These are phyloP conservation scores for Agapetus fuscipes DNA, from an alignment of 2,888 invertebrate genomes.

Conservation along the genomic window DNA sequence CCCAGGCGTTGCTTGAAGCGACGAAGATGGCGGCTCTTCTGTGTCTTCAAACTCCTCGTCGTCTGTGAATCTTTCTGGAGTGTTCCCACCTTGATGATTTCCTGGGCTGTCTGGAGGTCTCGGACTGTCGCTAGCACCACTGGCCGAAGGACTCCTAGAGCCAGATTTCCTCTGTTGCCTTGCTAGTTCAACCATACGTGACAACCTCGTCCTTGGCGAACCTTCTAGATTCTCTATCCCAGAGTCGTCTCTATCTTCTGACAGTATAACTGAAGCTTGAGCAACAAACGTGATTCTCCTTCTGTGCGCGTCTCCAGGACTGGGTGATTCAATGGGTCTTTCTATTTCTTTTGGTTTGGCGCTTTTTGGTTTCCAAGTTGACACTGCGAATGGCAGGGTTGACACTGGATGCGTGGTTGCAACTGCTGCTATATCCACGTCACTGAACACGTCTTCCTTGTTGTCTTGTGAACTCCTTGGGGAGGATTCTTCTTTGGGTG, in stretches of 20 bases:
- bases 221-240: conserved; percentile 20
- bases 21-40: conserved; percentile 30
- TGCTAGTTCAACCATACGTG: conserved; percentile 43
- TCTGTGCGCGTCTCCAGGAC: conserved; percentile 37
- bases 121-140: conserved; percentile 16
- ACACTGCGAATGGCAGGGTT: conserved; percentile 44
- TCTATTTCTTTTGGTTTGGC: conserved; percentile 31
- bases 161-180: conserved; percentile 38
- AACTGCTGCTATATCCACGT: conserved; percentile 35
- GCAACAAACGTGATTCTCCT: conserved; percentile 46
- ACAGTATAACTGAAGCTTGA: conserved; percentile 41
- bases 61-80: conserved; percentile 9
- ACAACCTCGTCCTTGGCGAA: conserved; percentile 36
- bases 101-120: neutral
- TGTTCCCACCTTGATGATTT: neutral
- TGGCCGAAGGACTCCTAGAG: conserved; percentile 34
- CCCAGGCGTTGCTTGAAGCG: no score
- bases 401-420: conserved; percentile 37
- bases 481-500: neutral
- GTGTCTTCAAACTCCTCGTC: conserved; percentile 29
- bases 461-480: no score
- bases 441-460: conserved; percentile 27
- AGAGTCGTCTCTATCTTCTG: conserved; percentile 42
- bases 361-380: conserved; percentile 39
- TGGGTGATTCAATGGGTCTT: conserved; percentile 37